Conservation (phyloP, 2,113 vertebrate genomes). For the Todiramphus saurophagus region DNA sequence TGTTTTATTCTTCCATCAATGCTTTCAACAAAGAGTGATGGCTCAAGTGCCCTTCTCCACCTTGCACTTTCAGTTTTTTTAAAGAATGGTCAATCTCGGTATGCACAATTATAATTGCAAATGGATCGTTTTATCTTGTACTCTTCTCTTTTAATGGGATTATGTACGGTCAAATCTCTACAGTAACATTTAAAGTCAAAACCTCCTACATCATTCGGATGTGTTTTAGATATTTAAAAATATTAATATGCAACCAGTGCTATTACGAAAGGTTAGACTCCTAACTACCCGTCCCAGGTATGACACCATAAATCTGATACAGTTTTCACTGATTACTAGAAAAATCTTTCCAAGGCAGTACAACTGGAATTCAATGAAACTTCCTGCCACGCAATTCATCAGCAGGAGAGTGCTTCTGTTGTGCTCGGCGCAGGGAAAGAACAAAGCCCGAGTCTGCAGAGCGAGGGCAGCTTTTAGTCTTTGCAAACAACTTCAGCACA, state of each 20-base stretch:
- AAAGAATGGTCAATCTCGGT: conserved; percentile 22
- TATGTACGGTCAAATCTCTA: neutral
- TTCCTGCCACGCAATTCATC: neutral
- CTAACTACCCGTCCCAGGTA: neutral
- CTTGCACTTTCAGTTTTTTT: conserved; percentile 24
- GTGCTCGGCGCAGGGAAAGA: neutral
- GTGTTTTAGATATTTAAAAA: conserved; percentile 1
- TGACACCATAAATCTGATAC: neutral
- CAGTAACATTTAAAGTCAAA: conserved; percentile 43
- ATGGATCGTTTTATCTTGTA: conserved; percentile 3
- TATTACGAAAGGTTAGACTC: conserved; percentile 19
- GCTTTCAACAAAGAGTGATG: conserved; percentile 40
- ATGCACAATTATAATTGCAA: conserved; percentile 42
- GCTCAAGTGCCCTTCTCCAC: conserved; percentile 11
- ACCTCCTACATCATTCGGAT: neutral
- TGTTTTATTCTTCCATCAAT: conserved; percentile 45
- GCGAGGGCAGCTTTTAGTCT: conserved; percentile 28
- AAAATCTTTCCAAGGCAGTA: neutral
- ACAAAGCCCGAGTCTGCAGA: neutral
- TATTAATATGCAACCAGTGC: conserved; percentile 24
- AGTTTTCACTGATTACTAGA: neutral
- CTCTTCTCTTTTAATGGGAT: conserved; percentile 43
- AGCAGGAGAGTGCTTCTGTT: neutral
- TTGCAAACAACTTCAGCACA: conserved; percentile 16
- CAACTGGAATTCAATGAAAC: neutral